A percentile compares a stretch with the other conserved stretches of the same genome.
These are phyloP conservation scores for Eristalinus aeneus DNA, from an alignment of 2,888 invertebrate species.

Conservation along the genomic window DNA sequence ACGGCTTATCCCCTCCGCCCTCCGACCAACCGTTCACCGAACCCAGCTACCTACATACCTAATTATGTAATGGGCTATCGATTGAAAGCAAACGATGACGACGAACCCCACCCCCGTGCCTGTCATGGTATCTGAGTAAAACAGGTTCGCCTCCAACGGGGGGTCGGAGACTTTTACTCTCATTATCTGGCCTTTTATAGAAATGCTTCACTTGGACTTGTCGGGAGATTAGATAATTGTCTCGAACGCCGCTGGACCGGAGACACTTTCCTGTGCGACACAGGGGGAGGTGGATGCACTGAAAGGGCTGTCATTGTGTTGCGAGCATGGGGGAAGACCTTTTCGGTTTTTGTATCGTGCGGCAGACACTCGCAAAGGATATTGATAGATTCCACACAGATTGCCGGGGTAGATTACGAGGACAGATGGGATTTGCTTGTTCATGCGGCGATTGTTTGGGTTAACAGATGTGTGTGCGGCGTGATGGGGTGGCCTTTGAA, in stretches of 20 bases:
- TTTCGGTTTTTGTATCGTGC: neutral
- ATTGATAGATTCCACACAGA: neutral
- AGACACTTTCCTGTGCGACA: neutral
- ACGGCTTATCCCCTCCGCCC: slow-evolving; percentile 3
- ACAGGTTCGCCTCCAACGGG: slow-evolving; percentile 32
- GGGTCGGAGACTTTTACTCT: slow-evolving; percentile 67
- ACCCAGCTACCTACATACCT: slow-evolving; percentile 58
- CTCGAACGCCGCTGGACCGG: slow-evolving; percentile 36
- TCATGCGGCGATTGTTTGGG: neutral
- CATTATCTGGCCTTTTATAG: slow-evolving; percentile 69
- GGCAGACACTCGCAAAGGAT: neutral
- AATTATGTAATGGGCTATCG: slow-evolving; percentile 68
- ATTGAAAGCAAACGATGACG: slow-evolving; percentile 15
- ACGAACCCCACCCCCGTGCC: neutral
- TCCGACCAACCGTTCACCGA: slow-evolving; percentile 22
- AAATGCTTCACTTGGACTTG: slow-evolving; percentile 66
- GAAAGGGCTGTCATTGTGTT: neutral
- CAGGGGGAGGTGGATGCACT: neutral
- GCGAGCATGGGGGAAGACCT: neutral
- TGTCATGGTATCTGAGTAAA: slow-evolving; percentile 5
- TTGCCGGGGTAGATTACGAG: neutral
- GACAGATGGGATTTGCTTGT: neutral
- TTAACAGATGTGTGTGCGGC: neutral
- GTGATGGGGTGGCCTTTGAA: neutral
- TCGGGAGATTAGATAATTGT: slow-evolving; percentile 68